These are phyloP conservation scores for Sthenelais limicola DNA, from an alignment of 2,888 invertebrate genomes.

Conservation along the genomic window DNA sequence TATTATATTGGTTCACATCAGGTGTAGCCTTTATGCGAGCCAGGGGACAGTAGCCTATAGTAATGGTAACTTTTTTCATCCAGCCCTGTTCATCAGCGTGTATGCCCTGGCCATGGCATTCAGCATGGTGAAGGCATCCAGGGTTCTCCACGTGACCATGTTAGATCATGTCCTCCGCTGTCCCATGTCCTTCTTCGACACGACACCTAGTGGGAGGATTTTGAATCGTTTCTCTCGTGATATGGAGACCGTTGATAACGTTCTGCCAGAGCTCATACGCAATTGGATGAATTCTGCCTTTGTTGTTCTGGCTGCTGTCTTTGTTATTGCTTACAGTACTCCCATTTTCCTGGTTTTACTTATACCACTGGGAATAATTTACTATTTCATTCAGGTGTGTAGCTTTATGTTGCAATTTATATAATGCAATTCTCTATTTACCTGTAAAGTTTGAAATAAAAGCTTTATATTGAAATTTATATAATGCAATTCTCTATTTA, in stretches of 20 bases:
- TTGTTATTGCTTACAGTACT: conserved; percentile 25
- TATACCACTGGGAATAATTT: conserved; percentile 9
- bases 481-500: neutral
- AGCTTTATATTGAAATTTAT: too few species aligned
- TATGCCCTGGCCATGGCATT: conserved; percentile 49
- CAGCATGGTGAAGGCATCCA: conserved; percentile 46
- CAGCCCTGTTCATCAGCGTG: conserved; percentile 53
- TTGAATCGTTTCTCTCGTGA: conserved; percentile 54
- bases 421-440: neutral
- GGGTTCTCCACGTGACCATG: conserved; percentile 46
- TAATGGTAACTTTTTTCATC: too few species aligned
- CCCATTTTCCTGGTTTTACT: conserved; percentile 7
- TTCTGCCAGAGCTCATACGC: conserved; percentile 14
- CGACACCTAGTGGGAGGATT: conserved; percentile 62
- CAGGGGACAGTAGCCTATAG: too few species aligned
- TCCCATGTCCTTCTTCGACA: conserved; percentile 66
- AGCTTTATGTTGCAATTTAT: neutral
- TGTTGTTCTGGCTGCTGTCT: neutral
- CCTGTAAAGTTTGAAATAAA: neutral
- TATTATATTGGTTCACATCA: too few species aligned
- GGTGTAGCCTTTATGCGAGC: too few species aligned
- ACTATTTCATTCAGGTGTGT: conserved; percentile 19
- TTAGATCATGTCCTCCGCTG: conserved; percentile 55
- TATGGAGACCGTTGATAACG: conserved; percentile 12
- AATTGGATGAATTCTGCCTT: conserved; percentile 25